These are phyloP conservation scores for Acrocephalus arundinaceus DNA, from an alignment of 2,113 vertebrate genomes.

Conservation along the genomic window DNA sequence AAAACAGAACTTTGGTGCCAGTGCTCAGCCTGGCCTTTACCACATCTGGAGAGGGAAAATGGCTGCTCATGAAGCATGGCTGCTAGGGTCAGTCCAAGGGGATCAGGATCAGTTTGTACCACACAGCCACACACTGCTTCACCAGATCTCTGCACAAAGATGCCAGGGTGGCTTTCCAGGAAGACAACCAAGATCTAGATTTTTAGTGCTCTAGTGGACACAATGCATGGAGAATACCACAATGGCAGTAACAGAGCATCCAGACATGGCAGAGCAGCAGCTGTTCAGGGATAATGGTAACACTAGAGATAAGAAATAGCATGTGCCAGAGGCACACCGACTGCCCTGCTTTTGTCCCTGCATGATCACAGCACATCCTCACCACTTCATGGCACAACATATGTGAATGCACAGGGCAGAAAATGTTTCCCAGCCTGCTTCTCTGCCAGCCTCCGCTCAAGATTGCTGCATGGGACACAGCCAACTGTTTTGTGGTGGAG, in stretches of 20 bases:
- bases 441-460: neutral
- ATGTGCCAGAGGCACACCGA: neutral
- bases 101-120: neutral
- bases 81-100: neutral
- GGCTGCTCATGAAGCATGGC: neutral
- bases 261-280: neutral
- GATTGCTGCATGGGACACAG: neutral
- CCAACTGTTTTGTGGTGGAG: neutral
- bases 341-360: neutral
- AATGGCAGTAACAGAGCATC: neutral
- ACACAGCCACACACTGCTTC: neutral
- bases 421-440: neutral
- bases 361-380: neutral
- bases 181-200: neutral
- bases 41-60: neutral
- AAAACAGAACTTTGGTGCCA: neutral
- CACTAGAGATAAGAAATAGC: neutral
- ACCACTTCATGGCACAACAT: rapidly evolving
- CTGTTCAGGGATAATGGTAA: neutral
- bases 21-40: neutral
- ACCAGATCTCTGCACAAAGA: neutral
- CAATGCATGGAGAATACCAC: neutral
- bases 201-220: neutral
- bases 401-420: neutral
- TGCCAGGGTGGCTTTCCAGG: neutral